Percentiles rank a stretch among this genome's conserved stretches.
These are phyloP conservation scores for Apodemia hepburni DNA, from an alignment of 2,888 invertebrate genomes.

Conservation along the genomic window DNA sequence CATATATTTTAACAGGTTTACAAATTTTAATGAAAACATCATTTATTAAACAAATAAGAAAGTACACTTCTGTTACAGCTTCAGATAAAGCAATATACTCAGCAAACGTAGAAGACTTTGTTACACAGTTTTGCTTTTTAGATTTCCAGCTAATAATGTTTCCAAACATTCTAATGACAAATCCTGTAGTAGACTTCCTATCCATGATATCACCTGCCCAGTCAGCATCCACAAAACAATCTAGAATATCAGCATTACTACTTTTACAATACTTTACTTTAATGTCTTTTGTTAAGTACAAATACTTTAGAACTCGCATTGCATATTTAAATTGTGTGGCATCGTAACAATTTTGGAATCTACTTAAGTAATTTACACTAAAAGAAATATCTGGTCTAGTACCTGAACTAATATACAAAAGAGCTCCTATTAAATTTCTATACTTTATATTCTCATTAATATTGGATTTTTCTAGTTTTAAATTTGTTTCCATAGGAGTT, in stretches of 20 bases:
- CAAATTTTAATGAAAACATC: slow-evolving; percentile 21
- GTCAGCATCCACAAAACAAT: slow-evolving; percentile 37
- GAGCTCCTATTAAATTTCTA: not conserved
- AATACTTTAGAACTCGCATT: slow-evolving; percentile 31
- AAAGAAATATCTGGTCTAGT: not conserved
- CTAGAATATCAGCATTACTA: slow-evolving; percentile 31
- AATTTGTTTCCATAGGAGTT: slow-evolving; percentile 34
- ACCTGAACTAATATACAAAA: not conserved
- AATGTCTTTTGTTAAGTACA: slow-evolving; percentile 29
- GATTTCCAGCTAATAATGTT: slow-evolving; percentile 28
- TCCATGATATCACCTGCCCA: slow-evolving; percentile 41
- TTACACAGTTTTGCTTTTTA: slow-evolving; percentile 21
- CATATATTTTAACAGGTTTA: slow-evolving; percentile 29
- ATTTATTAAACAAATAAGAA: slow-evolving; percentile 18
- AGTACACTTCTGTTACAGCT: slow-evolving; percentile 16
- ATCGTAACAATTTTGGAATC: not conserved
- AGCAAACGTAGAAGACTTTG: slow-evolving; percentile 21
- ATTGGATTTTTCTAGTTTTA: slow-evolving; percentile 32
- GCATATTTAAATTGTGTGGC: slow-evolving; percentile 33
- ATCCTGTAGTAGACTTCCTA: slow-evolving; percentile 38
- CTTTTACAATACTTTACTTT: slow-evolving; percentile 33
- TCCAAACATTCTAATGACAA: slow-evolving; percentile 41
- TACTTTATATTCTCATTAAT: slow-evolving; percentile 22
- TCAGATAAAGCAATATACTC: slow-evolving; percentile 19
- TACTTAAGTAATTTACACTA: not conserved